Percentiles rank a stretch among this genome's conserved stretches.
Evolutionary conservation across 2,888 invertebrate species (phyloP).

Genomic region (Frankliniella intonsa): DNA sequence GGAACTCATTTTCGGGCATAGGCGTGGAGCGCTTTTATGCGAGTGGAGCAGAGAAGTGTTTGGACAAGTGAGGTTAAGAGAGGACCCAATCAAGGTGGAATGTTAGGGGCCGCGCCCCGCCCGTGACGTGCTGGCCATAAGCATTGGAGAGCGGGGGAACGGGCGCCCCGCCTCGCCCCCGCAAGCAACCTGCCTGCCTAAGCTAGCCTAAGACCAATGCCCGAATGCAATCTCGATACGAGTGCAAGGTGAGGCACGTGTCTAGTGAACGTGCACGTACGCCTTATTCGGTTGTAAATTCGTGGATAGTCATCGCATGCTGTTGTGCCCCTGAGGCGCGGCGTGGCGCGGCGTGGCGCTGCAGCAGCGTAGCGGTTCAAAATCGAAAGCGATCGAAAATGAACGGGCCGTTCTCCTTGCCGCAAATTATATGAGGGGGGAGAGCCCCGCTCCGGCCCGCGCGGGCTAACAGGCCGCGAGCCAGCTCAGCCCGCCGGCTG

Average conservation of each 20-base stretch:
- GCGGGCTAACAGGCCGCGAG: not conserved
- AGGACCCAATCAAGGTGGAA: no score
- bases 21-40: no score
- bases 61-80: no score
- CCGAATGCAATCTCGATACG: not conserved
- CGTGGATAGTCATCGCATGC: not conserved
- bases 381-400: not conserved
- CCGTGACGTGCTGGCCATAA: no score
- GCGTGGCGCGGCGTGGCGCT: not conserved
- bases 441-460: not conserved
- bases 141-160: no score
- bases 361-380: not conserved
- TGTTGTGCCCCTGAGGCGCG: not conserved
- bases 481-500: no score
- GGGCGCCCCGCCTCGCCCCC: no score
- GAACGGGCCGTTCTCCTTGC: not conserved
- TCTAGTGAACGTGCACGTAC: not conserved
- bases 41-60: no score
- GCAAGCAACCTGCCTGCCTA: no score
- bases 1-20: no score
- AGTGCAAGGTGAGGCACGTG: conserved; percentile 14
- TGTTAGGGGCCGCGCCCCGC: no score
- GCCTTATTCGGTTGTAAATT: not conserved
- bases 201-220: no score
- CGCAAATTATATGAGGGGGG: not conserved